Evolutionary conservation across 2,797 vertebrate species (phyloP).

Genomic region (Sebastes itinus): DNA sequence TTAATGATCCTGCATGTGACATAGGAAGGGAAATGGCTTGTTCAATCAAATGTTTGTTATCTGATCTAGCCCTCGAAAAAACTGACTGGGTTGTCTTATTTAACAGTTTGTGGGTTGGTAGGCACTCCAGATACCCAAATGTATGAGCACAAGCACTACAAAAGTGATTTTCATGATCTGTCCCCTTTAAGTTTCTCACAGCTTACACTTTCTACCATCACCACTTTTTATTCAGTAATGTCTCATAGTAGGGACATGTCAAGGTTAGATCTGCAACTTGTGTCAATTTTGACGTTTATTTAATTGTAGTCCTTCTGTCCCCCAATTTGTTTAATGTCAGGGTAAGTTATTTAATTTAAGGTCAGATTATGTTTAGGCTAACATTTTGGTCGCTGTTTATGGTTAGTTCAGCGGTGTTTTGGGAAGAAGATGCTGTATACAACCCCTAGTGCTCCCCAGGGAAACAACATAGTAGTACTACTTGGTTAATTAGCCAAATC

Average conservation of each 20-base stretch:
- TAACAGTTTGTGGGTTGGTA: background rate
- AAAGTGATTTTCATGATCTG: background rate
- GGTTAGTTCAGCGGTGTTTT: constrained; percentile 4
- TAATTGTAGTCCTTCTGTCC: background rate
- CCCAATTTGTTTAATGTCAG: background rate
- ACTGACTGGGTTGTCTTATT: background rate
- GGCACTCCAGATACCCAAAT: background rate
- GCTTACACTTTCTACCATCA: background rate
- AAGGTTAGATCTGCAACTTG: background rate
- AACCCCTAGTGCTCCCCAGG: background rate
- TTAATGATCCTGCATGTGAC: too few species aligned
- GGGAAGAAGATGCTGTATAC: background rate
- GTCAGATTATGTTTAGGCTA: background rate
- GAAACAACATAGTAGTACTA: background rate
- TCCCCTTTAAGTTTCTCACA: background rate
- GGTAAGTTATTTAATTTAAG: background rate
- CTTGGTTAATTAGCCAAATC: background rate
- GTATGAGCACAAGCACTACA: background rate
- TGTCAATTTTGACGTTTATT: background rate
- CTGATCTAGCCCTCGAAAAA: too few species aligned
- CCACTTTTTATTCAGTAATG: background rate
- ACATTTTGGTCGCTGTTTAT: background rate
- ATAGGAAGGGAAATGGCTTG: too few species aligned
- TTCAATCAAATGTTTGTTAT: too few species aligned
- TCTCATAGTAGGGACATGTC: background rate